Base-by-base conservation (phyloP, 2,797 vertebrate genomes). In the Oreochromis grahami region DNA sequence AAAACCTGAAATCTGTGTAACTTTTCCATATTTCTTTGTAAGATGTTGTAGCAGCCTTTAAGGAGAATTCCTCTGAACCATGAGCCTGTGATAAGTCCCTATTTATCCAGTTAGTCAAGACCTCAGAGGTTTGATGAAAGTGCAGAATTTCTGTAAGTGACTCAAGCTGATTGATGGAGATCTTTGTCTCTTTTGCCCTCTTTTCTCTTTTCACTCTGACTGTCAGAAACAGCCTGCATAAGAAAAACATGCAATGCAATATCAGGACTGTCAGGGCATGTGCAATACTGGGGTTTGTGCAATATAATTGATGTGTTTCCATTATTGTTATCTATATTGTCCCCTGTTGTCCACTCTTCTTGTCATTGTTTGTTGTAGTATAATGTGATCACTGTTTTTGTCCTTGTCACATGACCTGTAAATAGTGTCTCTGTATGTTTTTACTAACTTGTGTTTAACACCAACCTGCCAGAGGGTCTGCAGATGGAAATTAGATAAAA, bases 191-290 rank as follows among this genome's bases (percentile, higher is more conserved):
- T 3, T 72, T 19, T n/a, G 43, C 70, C 19, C 2, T 34, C 5
- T 34, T 19, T 60, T 19, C 56, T 34, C 19, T 34, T 19, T 60
- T 19, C 56, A 19, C 19, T 74, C 68, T 32, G 17, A 50, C 43
- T 32, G 0, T 1, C 17, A 48, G 43, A 50, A 50, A 74, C 70
- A 50, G 3, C 15, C 24, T 0, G 4, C 6, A 48, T 15, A 63
- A 29, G 15, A 45, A 72, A 74, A 74, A 50, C 10, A 21, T 52
- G 26, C 26, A 26, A 26, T 26, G 26, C 26, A 26, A 26, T 26
- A 26, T 26, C 26, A 26, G 26, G 26, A 26, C 26, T 26, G 26
- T 26, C 26, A 26, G 26, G 4, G 26, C 26, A 26, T 4, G 26
- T 26, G 26, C 26, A 26, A 4, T 26, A 26, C 4, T 26, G 26